Conservation (phyloP, 1,140 invertebrate genomes). For the Paralvinella palmiformis region DNA sequence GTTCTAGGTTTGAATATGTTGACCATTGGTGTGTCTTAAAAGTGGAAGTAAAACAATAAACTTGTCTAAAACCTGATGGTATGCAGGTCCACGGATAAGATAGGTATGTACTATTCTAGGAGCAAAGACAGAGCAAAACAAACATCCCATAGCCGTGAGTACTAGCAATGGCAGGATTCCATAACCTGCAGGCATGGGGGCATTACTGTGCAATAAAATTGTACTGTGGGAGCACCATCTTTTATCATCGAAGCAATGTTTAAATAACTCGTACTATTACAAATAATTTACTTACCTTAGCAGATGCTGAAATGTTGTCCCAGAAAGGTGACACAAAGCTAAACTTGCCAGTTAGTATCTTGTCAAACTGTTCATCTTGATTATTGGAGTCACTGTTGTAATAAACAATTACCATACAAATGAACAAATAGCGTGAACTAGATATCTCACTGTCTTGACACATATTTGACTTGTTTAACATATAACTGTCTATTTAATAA, state of each 20-base stretch:
- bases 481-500: too few species aligned
- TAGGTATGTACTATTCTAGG: too few species aligned
- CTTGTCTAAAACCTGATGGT: too few species aligned
- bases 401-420: too few species aligned
- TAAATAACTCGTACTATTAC: not conserved
- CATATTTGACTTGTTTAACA: too few species aligned
- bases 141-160: not conserved
- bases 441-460: too few species aligned
- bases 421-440: too few species aligned
- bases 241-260: not conserved
- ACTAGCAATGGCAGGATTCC: not conserved
- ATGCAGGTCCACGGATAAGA: too few species aligned
- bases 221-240: not conserved
- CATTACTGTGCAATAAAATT: not conserved
- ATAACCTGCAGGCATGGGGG: not conserved
- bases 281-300: conserved; percentile 49
- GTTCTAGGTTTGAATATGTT: too few species aligned
- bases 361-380: conserved; percentile 87
- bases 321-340: conserved; percentile 90
- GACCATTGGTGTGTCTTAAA: too few species aligned
- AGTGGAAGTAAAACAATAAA: too few species aligned
- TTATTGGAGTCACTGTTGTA: conserved; percentile 49
- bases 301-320: conserved; percentile 75
- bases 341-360: conserved; percentile 83
- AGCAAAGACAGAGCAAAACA: not conserved